A percentile compares a stretch with the other conserved stretches of the same genome.
Conservation (phyloP, 2,113 vertebrate genomes). For the Myrmecobius fasciatus region DNA sequence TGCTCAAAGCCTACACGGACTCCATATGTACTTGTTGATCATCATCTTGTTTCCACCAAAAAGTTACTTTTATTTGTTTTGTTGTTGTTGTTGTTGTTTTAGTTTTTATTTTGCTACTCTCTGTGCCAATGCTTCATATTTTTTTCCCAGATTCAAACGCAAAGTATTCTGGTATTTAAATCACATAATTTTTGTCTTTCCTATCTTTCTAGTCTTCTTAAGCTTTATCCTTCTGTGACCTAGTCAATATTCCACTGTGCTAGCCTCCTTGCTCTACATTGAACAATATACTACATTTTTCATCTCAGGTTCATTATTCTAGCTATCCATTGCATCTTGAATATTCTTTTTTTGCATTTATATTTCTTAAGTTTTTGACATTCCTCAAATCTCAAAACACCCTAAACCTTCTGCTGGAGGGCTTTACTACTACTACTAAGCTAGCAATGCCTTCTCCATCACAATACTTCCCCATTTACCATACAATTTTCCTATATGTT, state of each 20-base stretch:
- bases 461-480: neutral
- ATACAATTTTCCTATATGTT: neutral
- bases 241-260: neutral
- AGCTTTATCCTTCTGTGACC: neutral
- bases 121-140: neutral
- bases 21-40: neutral
- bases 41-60: neutral
- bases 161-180: neutral
- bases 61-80: neutral
- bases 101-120: neutral
- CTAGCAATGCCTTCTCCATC: neutral
- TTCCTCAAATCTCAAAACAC: neutral
- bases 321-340: no score
- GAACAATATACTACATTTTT: neutral
- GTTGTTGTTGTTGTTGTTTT: neutral
- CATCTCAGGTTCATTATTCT: neutral
- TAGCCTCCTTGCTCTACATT: neutral
- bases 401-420: neutral
- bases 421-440: neutral
- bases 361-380: neutral
- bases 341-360: neutral
- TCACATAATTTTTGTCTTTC: neutral
- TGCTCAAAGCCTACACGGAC: neutral
- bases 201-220: neutral
- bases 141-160: neutral